Conservation (phyloP, 2,888 invertebrate genomes). For the Electrophaes corylata region DNA sequence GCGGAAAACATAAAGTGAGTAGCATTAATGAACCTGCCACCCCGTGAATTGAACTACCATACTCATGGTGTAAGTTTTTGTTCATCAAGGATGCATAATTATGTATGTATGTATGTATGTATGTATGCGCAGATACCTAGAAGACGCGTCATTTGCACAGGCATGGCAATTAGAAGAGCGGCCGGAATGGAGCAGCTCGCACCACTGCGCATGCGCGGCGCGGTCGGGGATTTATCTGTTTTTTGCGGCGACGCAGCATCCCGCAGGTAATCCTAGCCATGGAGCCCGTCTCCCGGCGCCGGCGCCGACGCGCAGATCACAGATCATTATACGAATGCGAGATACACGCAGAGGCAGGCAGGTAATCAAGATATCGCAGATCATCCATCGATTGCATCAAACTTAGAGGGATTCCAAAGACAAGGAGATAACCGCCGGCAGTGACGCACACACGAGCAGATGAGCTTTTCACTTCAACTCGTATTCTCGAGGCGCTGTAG, state of each 20-base stretch:
- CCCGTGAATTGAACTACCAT: background rate
- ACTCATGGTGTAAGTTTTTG: background rate
- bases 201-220: slow-evolving; percentile 8
- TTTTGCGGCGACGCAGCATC: slow-evolving; percentile 14
- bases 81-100: background rate
- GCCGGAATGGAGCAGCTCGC: slow-evolving; percentile 8
- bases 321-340: background rate
- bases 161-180: slow-evolving; percentile 29
- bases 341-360: too few relatives aligned
- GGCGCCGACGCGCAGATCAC: background rate
- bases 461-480: too few relatives aligned
- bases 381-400: too few relatives aligned
- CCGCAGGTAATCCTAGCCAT: slow-evolving; percentile 10
- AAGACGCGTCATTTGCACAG: slow-evolving; percentile 17
- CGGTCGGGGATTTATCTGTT: slow-evolving; percentile 10
- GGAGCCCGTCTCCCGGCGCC: background rate
- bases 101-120: background rate
- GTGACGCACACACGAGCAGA: too few relatives aligned
- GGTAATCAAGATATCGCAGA: background rate
- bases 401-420: too few relatives aligned
- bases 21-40: too few relatives aligned
- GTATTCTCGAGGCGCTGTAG: too few relatives aligned
- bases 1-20: too few relatives aligned
- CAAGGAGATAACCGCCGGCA: too few relatives aligned
- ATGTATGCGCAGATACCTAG: background rate